Conservation (phyloP, 2,797 vertebrate species). For the Pygocentrus nattereri region DNA sequence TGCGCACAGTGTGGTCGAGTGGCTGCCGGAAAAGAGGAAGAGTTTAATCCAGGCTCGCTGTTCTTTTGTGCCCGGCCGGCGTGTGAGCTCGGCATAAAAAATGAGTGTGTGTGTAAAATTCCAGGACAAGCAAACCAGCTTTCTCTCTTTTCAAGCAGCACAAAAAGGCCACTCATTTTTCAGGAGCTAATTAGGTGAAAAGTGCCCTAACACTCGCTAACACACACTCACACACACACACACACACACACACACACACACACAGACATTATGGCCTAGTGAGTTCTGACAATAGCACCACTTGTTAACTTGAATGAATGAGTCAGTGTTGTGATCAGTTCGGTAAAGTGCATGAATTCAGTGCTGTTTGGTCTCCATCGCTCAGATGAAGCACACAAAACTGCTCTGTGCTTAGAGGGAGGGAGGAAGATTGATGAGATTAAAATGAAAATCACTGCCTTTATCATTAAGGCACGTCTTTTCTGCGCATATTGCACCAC, state of each 20-base stretch:
- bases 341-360: slow-evolving; percentile 26
- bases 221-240: slow-evolving; percentile 33
- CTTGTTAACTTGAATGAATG: slow-evolving; percentile 49
- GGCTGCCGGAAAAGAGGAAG: slow-evolving; percentile 36
- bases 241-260: slow-evolving; percentile 43
- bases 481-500: background rate
- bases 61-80: slow-evolving; percentile 33
- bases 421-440: background rate
- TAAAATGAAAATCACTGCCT: background rate
- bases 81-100: slow-evolving; percentile 27
- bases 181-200: slow-evolving; percentile 46
- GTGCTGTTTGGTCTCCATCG: background rate
- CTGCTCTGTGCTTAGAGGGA: background rate
- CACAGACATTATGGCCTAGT: slow-evolving; percentile 13
- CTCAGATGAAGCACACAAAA: background rate
- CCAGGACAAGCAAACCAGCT: slow-evolving; percentile 29
- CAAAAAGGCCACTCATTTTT: slow-evolving; percentile 32
- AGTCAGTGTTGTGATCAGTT: slow-evolving; percentile 38
- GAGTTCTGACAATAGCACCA: slow-evolving; percentile 41
- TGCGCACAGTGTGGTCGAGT: background rate
- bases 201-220: slow-evolving; percentile 40
- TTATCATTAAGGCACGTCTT: background rate
- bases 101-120: slow-evolving; percentile 25
- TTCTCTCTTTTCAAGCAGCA: slow-evolving; percentile 22
- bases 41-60: slow-evolving; percentile 36